phyloP scores from a whole-genome alignment of 2,888 invertebrate genomes.

The Mantis religiosa region DNA sequence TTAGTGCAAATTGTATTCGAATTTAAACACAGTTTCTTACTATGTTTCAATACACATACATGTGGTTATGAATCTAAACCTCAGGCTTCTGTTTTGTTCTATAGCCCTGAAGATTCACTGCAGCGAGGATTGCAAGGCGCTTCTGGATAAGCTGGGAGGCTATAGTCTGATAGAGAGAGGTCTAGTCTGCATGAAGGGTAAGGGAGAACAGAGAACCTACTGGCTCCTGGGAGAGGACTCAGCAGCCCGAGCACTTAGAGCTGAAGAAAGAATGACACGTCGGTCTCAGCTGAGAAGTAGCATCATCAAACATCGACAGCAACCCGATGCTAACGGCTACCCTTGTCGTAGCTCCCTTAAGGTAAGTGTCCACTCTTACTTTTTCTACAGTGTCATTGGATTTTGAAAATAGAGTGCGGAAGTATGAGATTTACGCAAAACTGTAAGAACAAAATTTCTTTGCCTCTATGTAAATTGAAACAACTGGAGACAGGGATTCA shows the following conservation, averaged over 20 bases:
- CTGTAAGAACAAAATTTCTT: too few species aligned
- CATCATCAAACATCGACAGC: conserved; percentile 39
- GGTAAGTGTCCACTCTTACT: not conserved
- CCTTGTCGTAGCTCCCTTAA: conserved; percentile 40
- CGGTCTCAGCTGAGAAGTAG: conserved; percentile 40
- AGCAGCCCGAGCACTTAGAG: conserved; percentile 53
- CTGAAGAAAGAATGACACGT: conserved; percentile 50
- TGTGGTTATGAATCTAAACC: too few species aligned
- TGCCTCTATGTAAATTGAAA: too few species aligned
- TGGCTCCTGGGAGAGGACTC: conserved; percentile 78
- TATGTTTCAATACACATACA: too few species aligned
- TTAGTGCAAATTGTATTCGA: too few species aligned
- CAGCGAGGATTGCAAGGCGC: conserved; percentile 64
- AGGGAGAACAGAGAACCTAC: conserved; percentile 76
- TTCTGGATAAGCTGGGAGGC: conserved; percentile 69
- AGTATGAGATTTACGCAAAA: too few species aligned
- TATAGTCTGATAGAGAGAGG: conserved; percentile 75
- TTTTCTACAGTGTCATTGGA: too few species aligned
- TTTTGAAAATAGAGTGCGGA: too few species aligned
- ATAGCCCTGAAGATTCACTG: conserved; percentile 79
- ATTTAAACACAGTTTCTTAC: too few species aligned
- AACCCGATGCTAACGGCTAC: conserved; percentile 36
- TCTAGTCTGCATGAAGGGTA: conserved; percentile 75
- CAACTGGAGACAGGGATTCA: too few species aligned
- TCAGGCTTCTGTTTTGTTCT: conserved; percentile 26